Evolutionary conservation across 2,888 invertebrate species (phyloP), one percentile per base, ranked within the genome.

Genomic region (Lumbricus terrestris): DNA sequence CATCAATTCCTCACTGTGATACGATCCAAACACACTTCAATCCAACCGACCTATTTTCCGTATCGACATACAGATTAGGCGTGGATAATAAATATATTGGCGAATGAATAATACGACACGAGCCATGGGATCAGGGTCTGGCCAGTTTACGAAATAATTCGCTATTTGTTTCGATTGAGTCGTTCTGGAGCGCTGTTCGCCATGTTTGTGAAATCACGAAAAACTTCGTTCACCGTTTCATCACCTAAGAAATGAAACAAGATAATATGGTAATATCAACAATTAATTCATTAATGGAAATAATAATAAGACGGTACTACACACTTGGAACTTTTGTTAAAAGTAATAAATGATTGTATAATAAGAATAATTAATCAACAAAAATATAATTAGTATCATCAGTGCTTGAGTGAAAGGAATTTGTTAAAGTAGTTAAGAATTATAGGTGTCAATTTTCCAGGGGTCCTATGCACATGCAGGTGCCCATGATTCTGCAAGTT

Each of bases 171-270:
- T 54, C 93, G 69, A 89, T 92, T 94, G 89, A 95, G 91, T 91
- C 94, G 94, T 91, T 95, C 95, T 23, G 95, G 95, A 91, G 94
- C 93, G 90, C 94, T 94, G 35, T 95, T 94, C 6, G 95, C 95
- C 94, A 95, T 94, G 90, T 94, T 94, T 20, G 95, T 94, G 91
- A 98, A 98, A 95, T 98, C 98, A 93, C 97, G 96, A 95, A 98
- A 98, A 92, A 98, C 98, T 94, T 98, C 97, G 85, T 94, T 94
- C 92, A 95, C 95, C 29, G 94, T 95, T 90, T 95, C 95, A 92
- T 95, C 95, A 88, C 94, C 94, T 93, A 92, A 42, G 90, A 92
- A 69, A 13, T 82, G 33, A 15, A 82, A 82, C 6, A n/a, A 69
- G 69, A 69, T 0, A 69, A 1, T n/a, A 8, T 33, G n/a, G 13